Evolutionary conservation across 1,140 invertebrate genomes (phyloP).

Genomic region (Temnothorax longispinosus): DNA sequence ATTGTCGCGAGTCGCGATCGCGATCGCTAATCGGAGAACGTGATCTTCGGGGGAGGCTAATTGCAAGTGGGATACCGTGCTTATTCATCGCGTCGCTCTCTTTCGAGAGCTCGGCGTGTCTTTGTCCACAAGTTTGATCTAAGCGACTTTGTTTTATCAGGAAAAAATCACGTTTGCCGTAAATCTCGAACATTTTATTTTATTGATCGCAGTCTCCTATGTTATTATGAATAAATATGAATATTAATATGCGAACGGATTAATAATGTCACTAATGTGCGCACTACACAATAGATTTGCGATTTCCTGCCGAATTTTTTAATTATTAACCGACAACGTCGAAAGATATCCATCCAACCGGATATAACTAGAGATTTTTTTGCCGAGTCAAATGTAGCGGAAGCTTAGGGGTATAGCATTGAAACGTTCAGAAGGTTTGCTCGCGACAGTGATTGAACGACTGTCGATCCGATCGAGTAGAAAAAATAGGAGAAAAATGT

Average conservation of each 20-base stretch:
- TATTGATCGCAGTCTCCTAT: neutral
- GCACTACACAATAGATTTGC: neutral
- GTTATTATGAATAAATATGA: neutral
- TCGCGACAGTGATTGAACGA: neutral
- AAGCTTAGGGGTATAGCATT: too few relatives aligned
- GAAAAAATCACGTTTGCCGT: neutral
- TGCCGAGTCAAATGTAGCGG: neutral
- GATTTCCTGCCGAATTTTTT: neutral
- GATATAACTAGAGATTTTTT: neutral
- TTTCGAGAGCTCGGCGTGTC: neutral
- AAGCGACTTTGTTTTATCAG: neutral
- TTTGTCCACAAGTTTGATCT: neutral
- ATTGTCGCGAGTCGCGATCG: neutral
- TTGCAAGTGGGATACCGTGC: neutral
- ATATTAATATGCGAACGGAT: neutral
- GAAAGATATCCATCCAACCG: neutral
- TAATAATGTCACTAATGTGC: neutral
- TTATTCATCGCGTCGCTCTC: slow-evolving; percentile 13
- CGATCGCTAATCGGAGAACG: slow-evolving; percentile 20
- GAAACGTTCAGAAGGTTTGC: neutral
- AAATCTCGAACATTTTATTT: neutral
- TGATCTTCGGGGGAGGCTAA: neutral
- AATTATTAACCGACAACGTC: neutral
- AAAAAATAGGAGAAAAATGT: neutral
- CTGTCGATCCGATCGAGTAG: too few relatives aligned